Base-by-base conservation (phyloP, 2,888 invertebrate species). In the Dicycla oo region DNA sequence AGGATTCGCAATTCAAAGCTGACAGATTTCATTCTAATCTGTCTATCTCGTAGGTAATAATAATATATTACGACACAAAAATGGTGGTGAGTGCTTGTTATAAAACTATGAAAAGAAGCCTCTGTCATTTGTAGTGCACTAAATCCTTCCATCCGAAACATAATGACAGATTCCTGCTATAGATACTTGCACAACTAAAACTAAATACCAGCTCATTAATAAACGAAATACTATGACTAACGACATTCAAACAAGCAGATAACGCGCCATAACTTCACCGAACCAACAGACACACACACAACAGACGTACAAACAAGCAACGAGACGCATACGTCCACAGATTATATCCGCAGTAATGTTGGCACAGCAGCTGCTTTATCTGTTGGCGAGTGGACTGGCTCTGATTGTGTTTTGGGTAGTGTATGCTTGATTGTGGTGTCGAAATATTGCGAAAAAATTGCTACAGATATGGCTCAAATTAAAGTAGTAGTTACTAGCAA, bases 301-400 rank as follows among this genome's bases (percentile, higher is more conserved):
- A 54, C 72, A 69, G 30, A 67, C 65, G 62, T 43, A 64, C 69
- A 64, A 40, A 69, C 80, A 69, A 20, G 51, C 86, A 71, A 61
- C 73, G 73, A 75, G 58, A 65, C 70, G 75, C 78, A 83, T 84
- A 81, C 75, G 81, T 78, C 72, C 69, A 81, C 78, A 83, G 81
- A 81, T 85, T 81, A 83, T 62, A 70, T 66, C 61, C 80, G 38
- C 54, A 53, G 75, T 84, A 72, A 81, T 78, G 74, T 81, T 86
- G 86, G 82, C 82, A 73, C 66, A 45, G 45, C 58, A 47, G 56
- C 70, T 75, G 69, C 68, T 80, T 84, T 81, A 84, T 67, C 67
- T 77, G 73, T 82, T 80, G 76, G 85, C 82, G 63, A 70, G 54
- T 47, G 45, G 15, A 43, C 51, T 38, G 30, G 43, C 5, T 11